These are phyloP conservation scores for Odocoileus hemionus DNA, from an alignment of 2,113 vertebrate genomes.

Conservation along the genomic window DNA sequence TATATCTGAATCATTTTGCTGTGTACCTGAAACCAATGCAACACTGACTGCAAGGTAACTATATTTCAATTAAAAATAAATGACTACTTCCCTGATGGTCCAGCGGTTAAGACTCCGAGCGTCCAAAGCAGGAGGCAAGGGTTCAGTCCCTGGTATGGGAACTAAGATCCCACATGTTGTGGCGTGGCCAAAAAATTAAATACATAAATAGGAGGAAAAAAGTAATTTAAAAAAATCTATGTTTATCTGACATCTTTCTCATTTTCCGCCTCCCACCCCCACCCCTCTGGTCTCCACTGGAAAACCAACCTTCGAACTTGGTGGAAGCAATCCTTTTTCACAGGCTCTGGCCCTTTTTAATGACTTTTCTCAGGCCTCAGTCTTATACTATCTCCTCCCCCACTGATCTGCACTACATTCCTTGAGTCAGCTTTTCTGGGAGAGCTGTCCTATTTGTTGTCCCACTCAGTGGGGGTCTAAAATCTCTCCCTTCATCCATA, in stretches of 20 bases:
- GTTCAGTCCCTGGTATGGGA: not conserved
- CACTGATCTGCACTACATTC: not conserved
- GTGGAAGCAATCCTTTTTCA: not conserved
- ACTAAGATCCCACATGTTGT: not conserved
- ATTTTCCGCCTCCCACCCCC: too few relatives aligned
- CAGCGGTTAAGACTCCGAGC: not conserved
- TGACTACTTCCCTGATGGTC: not conserved
- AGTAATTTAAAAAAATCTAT: not conserved
- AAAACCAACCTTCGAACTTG: not conserved
- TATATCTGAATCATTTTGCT: not conserved
- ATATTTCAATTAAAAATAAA: not conserved
- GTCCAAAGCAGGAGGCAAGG: not conserved
- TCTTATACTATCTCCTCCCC: not conserved
- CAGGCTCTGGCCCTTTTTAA: not conserved
- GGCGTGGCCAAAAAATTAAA: not conserved
- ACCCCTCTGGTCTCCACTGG: not conserved
- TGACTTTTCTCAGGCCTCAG: not conserved
- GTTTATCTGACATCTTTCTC: not conserved
- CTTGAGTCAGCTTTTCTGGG: not conserved
- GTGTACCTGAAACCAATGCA: not conserved
- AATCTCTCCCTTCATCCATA: not conserved
- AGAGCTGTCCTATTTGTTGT: not conserved
- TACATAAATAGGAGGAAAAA: not conserved
- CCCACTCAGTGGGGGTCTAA: not conserved
- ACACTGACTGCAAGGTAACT: not conserved